These are phyloP conservation scores for Eupithecia centaureata DNA, from an alignment of 2,888 invertebrate genomes.

Conservation along the genomic window DNA sequence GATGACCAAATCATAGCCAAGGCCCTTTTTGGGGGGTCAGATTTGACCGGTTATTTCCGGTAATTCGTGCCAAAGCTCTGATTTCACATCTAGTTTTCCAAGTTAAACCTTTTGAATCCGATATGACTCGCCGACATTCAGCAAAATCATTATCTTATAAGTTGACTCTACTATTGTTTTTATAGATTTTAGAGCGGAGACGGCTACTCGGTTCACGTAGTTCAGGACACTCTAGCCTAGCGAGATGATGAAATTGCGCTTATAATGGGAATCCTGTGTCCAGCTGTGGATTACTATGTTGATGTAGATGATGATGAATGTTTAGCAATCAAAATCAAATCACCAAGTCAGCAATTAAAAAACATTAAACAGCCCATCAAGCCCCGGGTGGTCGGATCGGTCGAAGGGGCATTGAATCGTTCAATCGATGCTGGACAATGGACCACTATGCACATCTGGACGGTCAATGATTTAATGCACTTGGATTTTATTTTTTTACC, in stretches of 20 bases:
- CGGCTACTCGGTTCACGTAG: no score
- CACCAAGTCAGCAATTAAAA: conserved; percentile 18
- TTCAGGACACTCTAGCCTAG: no score
- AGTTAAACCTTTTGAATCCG: background rate
- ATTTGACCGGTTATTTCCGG: no score
- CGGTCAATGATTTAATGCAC: conserved; percentile 15
- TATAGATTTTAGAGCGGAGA: no score
- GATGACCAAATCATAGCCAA: background rate
- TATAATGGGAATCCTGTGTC: no score
- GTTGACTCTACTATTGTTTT: no score
- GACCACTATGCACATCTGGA: conserved; percentile 26
- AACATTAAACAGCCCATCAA: conserved; percentile 17
- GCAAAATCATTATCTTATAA: no score
- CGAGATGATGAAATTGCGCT: no score
- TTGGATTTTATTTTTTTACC: background rate
- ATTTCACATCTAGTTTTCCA: no score
- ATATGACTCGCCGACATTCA: background rate
- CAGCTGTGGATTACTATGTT: no score
- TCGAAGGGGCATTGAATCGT: conserved; percentile 17
- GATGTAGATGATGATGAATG: no score
- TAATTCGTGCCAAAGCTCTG: no score
- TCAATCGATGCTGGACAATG: conserved; percentile 26
- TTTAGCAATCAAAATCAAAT: conserved; percentile 12
- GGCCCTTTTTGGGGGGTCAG: background rate
- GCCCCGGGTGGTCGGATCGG: conserved; percentile 25